A percentile compares a stretch with the other conserved stretches of the same genome.
Conservation (phyloP, 2,797 vertebrate genomes). For the Sylvia borin region DNA sequence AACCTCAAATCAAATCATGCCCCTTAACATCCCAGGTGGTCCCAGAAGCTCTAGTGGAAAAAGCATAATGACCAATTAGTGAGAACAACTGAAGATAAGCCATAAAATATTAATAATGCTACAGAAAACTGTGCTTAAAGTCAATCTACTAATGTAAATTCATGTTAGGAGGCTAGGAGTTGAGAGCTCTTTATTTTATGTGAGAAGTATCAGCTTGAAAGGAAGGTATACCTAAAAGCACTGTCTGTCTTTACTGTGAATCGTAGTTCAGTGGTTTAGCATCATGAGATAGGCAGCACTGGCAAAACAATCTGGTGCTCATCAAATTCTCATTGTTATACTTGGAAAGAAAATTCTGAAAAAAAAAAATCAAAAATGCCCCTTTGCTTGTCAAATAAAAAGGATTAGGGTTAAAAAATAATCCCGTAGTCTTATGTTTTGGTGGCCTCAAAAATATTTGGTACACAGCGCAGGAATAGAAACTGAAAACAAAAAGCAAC, state of each 20-base stretch:
- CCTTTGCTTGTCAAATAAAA: slow-evolving; percentile 8
- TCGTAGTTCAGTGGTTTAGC: neutral
- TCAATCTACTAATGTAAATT: neutral
- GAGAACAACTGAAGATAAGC: neutral
- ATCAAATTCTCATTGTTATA: neutral
- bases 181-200: neutral
- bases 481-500: slow-evolving; percentile 1
- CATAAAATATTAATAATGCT: slow-evolving; percentile 40
- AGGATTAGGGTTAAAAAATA: slow-evolving; percentile 10
- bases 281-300: neutral
- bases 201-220: neutral
- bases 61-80: slow-evolving; percentile 3
- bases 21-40: neutral
- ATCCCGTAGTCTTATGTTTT: neutral
- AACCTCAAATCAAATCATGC: neutral
- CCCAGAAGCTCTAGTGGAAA: neutral
- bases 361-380: neutral
- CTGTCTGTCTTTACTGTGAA: neutral
- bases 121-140: neutral
- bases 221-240: neutral
- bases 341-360: neutral
- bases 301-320: neutral
- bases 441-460: neutral
- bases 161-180: neutral
- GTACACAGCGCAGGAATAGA: neutral